These are phyloP conservation scores for Rynchops niger DNA, from an alignment of 2,113 vertebrate genomes.

Conservation along the genomic window DNA sequence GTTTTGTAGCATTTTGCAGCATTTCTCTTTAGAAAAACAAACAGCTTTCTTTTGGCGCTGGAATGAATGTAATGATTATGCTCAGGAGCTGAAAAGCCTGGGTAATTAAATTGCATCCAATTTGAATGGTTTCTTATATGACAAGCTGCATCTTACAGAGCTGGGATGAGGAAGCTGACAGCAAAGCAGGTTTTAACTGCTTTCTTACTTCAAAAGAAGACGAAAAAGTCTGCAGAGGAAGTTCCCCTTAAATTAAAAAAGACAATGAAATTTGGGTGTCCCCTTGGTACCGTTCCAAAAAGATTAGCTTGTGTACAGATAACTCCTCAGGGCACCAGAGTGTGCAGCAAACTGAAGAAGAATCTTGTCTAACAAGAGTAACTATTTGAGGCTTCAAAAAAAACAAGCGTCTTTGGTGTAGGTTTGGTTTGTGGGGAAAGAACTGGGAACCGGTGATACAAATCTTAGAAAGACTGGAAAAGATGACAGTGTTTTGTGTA, in stretches of 20 bases:
- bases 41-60: not conserved
- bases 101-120: not conserved
- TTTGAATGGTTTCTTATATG: not conserved
- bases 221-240: not conserved
- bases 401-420: not conserved
- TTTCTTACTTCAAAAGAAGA: not conserved
- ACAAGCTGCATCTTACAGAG: not conserved
- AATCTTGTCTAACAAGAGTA: not conserved
- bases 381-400: not conserved
- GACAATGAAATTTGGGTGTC: not conserved
- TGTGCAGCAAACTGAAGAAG: not conserved
- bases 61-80: not conserved
- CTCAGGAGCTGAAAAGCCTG: not conserved
- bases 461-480: not conserved
- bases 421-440: not conserved
- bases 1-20: not conserved
- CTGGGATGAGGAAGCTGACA: not conserved
- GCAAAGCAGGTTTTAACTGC: not conserved
- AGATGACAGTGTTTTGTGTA: not conserved
- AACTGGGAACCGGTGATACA: not conserved
- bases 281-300: not conserved
- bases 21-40: conserved; percentile 6
- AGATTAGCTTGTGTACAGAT: not conserved
- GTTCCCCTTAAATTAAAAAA: not conserved
- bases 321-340: not conserved